Evolutionary conservation across 1,140 invertebrate genomes (phyloP), one percentile per base, ranked within the genome.

Genomic region (Zaprionus africanus): DNA sequence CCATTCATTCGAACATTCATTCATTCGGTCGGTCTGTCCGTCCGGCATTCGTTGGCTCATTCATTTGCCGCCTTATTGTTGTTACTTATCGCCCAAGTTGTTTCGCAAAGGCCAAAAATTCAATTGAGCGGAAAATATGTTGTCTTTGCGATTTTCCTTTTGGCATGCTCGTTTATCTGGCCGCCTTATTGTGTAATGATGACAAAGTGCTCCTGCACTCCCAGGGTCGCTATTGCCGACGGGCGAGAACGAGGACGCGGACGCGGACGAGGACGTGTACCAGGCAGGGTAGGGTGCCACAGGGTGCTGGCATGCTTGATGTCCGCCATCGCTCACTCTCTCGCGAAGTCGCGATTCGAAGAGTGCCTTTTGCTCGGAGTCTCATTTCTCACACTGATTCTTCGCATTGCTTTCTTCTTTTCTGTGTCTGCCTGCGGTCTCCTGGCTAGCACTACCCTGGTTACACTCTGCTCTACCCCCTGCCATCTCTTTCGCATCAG

Each of bases 41-140:
- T 43, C 51, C 58, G 13, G 41, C 51, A 49, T 22, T 61, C 65
- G 36, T 28, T 63, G 51, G 61, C 75, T 71, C 82, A 81, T 81
- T 86, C 82, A 79, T 64, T 85, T 78, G 62, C 77, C 83, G 84
- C 83, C 83, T 83, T 83, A 88, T 87, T 87, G 84, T 87, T 87
- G 83, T 87, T 87, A 88, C 84, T 87, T 87, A 87, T 87, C 83
- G 83, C 83, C 83, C 83, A 73, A 76, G 74, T 75, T 77, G 57
- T 76, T 81, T 77, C 65, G 65, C 63, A 78, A 82, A 87, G 83
- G 80, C 83, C 84, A 87, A 79, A 87, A 87, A 87, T 87, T 87
- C 83, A 87, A 87, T 87, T 87, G 83, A 87, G 84, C 84, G 83
- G 80, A 87, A 87, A 87, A 88, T 87, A 87, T 86, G 83, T 87